Evolutionary conservation across 2,888 invertebrate species (phyloP), one percentile per base, ranked within the genome.

Genomic region (Pteria penguin): DNA sequence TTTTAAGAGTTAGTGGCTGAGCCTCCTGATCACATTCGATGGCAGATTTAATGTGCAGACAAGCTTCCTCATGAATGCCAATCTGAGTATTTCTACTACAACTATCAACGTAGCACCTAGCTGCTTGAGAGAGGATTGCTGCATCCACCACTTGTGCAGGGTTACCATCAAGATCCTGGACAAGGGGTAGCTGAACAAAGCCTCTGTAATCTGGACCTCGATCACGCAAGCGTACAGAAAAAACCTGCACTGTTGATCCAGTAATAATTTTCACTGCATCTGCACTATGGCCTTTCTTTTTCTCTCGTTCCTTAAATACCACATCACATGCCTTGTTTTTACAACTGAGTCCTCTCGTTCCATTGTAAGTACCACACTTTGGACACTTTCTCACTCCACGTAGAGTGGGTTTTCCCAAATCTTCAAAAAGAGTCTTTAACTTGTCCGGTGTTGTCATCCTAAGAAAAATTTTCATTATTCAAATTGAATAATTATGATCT

Each of bases 291-390:
- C 91, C 90, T 93, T 94, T 90, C 79, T 92, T 87, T 93, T 94
- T 63, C 92, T 93, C 88, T 62, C 89, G 89, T 61, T 94, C 94
- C 89, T 95, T 95, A 85, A 95, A 95, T 0, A 95, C 94, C 22
- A 94, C 94, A 90, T 94, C 94, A 89, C 96, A 96, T 18, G 93
- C 92, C 89, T 94, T 95, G 89, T 95, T 96, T 90, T 95, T 95
- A 89, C 96, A 96, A 80, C 94, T 94, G 27, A 94, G 93, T n/a
- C 95, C 95, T 70, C 96, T 93, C 0, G 95, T 95, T 2, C 96
- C 96, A 91, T 96, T 96, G 79, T 94, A 94, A 1, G 94, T 94
- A 0, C 95, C 95, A 92, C 96, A 96, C 87, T 95, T 95, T 0
- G 94, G 94, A 88, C 96, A 96, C 87, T 95, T 95, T 82, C 95